Percentiles rank a stretch among this genome's conserved stretches.
These are phyloP conservation scores for Parotia lawesii DNA, from an alignment of 2,113 vertebrate species.

Conservation along the genomic window DNA sequence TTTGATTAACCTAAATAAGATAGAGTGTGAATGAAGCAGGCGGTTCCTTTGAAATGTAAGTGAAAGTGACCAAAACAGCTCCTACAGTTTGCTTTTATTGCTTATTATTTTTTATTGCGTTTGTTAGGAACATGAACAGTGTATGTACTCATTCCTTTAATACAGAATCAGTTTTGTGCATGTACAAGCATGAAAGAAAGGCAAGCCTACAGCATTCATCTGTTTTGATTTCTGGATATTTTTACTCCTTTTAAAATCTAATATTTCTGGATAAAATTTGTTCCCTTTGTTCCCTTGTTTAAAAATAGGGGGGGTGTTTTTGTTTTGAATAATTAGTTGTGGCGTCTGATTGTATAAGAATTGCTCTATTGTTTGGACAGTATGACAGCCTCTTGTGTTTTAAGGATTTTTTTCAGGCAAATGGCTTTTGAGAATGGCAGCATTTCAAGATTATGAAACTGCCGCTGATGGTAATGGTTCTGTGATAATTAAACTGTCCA, in stretches of 20 bases:
- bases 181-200: background rate
- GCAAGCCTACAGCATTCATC: background rate
- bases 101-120: constrained; percentile 43
- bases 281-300: constrained; percentile 54
- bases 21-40: background rate
- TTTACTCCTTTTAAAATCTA: constrained; percentile 52
- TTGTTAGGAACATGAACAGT: background rate
- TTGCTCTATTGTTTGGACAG: constrained; percentile 51
- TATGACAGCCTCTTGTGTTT: constrained; percentile 25
- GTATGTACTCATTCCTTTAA: constrained; percentile 12
- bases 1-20: constrained; percentile 42
- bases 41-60: constrained; percentile 18
- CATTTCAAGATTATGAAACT: constrained; percentile 42
- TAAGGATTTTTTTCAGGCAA: background rate
- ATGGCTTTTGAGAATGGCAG: constrained; percentile 43
- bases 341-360: constrained; percentile 59
- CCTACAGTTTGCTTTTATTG: constrained; percentile 19
- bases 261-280: constrained; percentile 51
- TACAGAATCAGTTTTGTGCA: background rate
- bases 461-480: constrained; percentile 26
- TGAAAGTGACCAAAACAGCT: constrained; percentile 13
- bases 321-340: constrained; percentile 55
- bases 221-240: constrained; percentile 42
- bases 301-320: constrained; percentile 14
- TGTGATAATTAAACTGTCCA: constrained; percentile 62